Percentiles rank a stretch among this genome's conserved stretches.
These are phyloP conservation scores for Phaonia tiefii DNA, from an alignment of 2,888 invertebrate species.

Conservation along the genomic window DNA sequence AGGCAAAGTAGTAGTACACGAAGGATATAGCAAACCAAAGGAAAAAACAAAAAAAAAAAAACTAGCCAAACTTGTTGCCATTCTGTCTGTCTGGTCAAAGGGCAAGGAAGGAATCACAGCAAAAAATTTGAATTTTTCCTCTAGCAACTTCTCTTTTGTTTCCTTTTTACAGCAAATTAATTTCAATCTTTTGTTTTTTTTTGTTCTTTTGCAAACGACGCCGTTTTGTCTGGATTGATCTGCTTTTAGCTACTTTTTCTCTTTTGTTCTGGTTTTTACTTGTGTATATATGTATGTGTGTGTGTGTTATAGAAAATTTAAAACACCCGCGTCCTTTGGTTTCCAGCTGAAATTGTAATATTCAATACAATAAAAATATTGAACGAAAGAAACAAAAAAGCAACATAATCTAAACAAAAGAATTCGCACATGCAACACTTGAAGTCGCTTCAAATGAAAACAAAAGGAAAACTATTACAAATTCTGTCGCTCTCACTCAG, in stretches of 20 bases:
- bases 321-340: constrained; percentile 35
- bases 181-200: constrained; percentile 25
- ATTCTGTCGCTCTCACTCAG: background rate
- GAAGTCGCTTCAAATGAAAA: constrained; percentile 13
- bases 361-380: constrained; percentile 2
- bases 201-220: constrained; percentile 40
- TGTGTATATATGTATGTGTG: background rate
- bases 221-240: constrained; percentile 45
- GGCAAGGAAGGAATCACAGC: constrained; percentile 25
- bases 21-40: background rate
- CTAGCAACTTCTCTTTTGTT: background rate
- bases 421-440: constrained; percentile 16
- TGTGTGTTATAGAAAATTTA: constrained; percentile 17
- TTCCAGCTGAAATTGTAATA: constrained; percentile 1
- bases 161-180: constrained; percentile 34
- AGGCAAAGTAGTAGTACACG: background rate
- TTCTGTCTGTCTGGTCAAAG: constrained; percentile 18
- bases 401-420: constrained; percentile 15
- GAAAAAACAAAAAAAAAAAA: background rate
- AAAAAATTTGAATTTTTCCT: constrained; percentile 17
- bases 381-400: background rate
- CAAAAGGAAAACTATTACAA: constrained; percentile 39
- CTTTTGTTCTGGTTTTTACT: background rate
- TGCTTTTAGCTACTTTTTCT: background rate
- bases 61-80: constrained; percentile 39